Percentiles rank a stretch among this genome's conserved stretches.
Evolutionary conservation across 2,113 vertebrate species (phyloP).

Genomic region (Pterocles burchelli): DNA sequence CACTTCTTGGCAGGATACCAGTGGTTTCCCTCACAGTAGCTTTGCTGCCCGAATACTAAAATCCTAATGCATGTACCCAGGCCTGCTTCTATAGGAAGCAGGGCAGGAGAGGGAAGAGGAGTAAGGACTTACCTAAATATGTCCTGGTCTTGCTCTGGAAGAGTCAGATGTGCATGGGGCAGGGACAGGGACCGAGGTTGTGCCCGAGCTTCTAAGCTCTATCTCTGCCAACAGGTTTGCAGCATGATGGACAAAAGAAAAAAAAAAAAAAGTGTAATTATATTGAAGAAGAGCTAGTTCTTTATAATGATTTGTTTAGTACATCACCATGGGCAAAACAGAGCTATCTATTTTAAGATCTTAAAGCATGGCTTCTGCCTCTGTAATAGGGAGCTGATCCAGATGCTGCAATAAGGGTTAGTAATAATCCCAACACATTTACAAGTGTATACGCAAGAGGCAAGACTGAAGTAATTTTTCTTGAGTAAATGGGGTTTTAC

Average conservation of each 20-base stretch:
- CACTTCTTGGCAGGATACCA: background rate
- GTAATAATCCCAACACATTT: background rate
- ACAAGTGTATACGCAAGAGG: background rate
- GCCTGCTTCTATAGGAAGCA: background rate
- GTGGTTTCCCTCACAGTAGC: background rate
- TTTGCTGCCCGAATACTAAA: background rate
- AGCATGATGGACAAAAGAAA: background rate
- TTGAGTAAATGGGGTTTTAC: background rate
- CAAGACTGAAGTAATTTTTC: background rate
- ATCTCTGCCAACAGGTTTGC: background rate
- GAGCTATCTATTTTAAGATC: background rate
- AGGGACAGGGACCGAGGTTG: background rate
- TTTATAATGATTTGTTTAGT: background rate
- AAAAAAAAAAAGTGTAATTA: background rate
- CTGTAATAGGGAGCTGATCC: rapidly evolving
- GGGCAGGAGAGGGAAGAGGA: background rate
- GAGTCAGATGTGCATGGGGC: rapidly evolving
- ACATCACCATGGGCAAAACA: background rate
- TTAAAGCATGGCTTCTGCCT: background rate
- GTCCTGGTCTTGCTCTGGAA: rapidly evolving
- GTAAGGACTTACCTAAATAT: rapidly evolving
- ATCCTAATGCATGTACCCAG: background rate
- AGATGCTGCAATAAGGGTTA: background rate
- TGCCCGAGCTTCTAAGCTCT: background rate
- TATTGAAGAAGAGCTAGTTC: background rate